Base-by-base conservation (phyloP, 1,140 invertebrate genomes). In the Drosophila sp. region DNA sequence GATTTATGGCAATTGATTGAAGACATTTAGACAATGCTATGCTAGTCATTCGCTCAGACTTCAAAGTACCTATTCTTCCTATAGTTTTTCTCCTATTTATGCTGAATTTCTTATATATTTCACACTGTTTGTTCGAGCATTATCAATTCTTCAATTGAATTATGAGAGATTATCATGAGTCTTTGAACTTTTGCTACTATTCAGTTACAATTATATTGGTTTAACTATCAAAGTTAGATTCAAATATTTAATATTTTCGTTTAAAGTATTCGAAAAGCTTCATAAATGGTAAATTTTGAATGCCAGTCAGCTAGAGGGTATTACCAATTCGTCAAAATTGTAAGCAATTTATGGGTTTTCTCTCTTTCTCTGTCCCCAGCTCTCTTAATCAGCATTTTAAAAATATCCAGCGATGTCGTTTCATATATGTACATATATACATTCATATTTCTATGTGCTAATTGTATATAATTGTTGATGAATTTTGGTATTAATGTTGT, bases 391-490 rank as follows among this genome's bases (percentile, higher is more conserved):
- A 82, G 70, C 67, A 62, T 47, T 72, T 68, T 38, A 64, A 80
- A 63, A 76, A 70, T 80, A 76, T 66, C 55, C 35, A 68, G 60
- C 55, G 4, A 65, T 25, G 58, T 44, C 17, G 23, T 33, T 41
- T 54, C 35, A 67, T 56, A 29, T 56, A 54, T 29, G 3, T 33
- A 41, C 40, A 25, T 62, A 32, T 66, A 38, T 54, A n/a, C 17
- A 35, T 17, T 35, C 61, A 57, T 33, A n/a, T 58, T 40, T 61
- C 35, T 17, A 33, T 56, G 74, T 23, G 60, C 56, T 83, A 79
- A 83, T 83, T 83, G 68, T 84, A n/a, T 79, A 58, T 76, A 72
- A 79, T 83, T 83, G 40, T 66, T 63, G 50, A 54, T 40, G 32
- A 50, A 50, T 70, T 40, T 27, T 23, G 5, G 17, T 7, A 25